phyloP scores from a whole-genome alignment of 2,888 invertebrate species.

The Zygothrica quintamaculata region DNA sequence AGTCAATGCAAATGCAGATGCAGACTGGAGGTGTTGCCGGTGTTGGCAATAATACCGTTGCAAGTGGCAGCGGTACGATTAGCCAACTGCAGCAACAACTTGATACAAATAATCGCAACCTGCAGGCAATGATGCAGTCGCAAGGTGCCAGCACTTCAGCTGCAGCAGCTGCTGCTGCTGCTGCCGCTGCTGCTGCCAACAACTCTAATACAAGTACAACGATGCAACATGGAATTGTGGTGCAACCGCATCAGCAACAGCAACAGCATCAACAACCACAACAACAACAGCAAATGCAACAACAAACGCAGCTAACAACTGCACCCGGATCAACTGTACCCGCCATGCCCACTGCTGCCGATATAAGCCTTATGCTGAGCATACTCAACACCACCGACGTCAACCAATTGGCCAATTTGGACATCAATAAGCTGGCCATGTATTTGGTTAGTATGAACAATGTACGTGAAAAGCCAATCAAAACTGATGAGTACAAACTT shows the following conservation, averaged over 20 bases:
- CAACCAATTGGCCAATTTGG: constrained; percentile 89
- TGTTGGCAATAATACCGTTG: constrained; percentile 46
- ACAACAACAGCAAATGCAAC: constrained; percentile 77
- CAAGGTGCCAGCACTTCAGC: constrained; percentile 81
- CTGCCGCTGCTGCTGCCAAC: constrained; percentile 59
- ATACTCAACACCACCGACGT: constrained; percentile 85
- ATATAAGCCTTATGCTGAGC: constrained; percentile 84
- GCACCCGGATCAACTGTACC: constrained; percentile 64
- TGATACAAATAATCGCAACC: constrained; percentile 79
- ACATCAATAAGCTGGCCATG: constrained; percentile 90
- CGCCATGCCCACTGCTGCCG: constrained; percentile 85
- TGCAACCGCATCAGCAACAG: constrained; percentile 72
- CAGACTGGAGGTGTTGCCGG: constrained; percentile 72
- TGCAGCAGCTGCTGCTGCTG: constrained; percentile 80
- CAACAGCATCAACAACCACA: constrained; percentile 74
- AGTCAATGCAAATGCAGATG: constrained; percentile 84
- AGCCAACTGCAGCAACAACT: constrained; percentile 69
- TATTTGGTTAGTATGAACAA: constrained; percentile 88
- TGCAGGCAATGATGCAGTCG: constrained; percentile 83
- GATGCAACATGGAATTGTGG: constrained; percentile 55
- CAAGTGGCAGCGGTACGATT: constrained; percentile 47
- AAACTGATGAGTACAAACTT: constrained; percentile 55
- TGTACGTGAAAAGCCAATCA: constrained; percentile 72
- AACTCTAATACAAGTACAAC: constrained; percentile 38
- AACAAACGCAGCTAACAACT: constrained; percentile 61